These are phyloP conservation scores for Mus spretus DNA, from an alignment of 2,797 vertebrate species.

Conservation along the genomic window DNA sequence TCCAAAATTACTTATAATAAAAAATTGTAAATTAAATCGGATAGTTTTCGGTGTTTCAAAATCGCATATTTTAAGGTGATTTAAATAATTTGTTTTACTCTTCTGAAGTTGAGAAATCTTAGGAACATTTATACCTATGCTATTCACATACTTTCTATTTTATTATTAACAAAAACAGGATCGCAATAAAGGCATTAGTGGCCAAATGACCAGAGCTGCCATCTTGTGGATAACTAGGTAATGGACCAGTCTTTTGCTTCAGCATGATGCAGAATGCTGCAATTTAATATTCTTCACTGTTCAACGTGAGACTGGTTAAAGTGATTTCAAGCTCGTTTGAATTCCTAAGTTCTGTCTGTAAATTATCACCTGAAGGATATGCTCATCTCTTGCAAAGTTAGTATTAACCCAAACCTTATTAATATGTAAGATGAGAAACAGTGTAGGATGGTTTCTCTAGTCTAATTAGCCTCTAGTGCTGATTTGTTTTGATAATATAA, in stretches of 20 bases:
- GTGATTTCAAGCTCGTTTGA: constrained; percentile 64
- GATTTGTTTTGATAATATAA: constrained; percentile 86
- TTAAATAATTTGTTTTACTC: constrained; percentile 16
- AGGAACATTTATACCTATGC: background rate
- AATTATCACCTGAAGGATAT: constrained; percentile 75
- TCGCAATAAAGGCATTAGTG: constrained; percentile 18
- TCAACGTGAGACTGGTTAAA: constrained; percentile 41
- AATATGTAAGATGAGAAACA: constrained; percentile 75
- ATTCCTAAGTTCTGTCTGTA: constrained; percentile 63
- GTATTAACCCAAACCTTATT: constrained; percentile 76
- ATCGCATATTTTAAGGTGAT: background rate
- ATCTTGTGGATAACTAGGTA: constrained; percentile 84
- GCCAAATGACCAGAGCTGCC: constrained; percentile 81
- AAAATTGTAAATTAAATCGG: background rate
- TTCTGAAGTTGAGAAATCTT: constrained; percentile 7
- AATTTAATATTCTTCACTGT: constrained; percentile 39
- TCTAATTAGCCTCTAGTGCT: constrained; percentile 84
- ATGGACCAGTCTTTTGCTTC: background rate
- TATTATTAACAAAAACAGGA: constrained; percentile 35
- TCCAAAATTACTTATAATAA: constrained; percentile 13
- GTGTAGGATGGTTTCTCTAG: constrained; percentile 55
- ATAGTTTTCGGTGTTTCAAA: background rate
- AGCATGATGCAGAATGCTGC: background rate
- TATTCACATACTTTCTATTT: background rate
- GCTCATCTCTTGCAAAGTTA: constrained; percentile 74